These are phyloP conservation scores for Pachycephala philippinensis DNA, from an alignment of 2,113 vertebrate genomes.

Conservation along the genomic window DNA sequence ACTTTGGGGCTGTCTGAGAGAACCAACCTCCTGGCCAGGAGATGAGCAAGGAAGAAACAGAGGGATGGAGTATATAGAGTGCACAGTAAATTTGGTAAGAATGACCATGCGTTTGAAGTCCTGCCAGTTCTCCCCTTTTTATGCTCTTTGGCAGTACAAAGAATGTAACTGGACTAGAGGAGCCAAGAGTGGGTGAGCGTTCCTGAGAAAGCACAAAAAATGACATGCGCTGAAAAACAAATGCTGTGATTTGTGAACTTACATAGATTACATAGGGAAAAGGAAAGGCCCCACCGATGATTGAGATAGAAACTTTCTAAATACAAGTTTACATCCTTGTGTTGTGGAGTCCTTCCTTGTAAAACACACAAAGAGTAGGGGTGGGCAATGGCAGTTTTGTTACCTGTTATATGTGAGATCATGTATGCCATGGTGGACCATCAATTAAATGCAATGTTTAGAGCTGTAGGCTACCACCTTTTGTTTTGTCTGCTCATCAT, in stretches of 20 bases:
- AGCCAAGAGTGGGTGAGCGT: not conserved
- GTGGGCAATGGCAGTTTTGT: not conserved
- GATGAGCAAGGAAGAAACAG: not conserved
- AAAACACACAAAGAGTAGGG: not conserved
- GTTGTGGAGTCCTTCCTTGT: not conserved
- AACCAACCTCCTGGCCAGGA: not conserved
- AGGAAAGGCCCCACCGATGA: not conserved
- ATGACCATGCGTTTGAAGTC: not conserved
- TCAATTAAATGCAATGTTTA: not conserved
- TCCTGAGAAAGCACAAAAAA: not conserved
- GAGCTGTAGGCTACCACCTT: not conserved
- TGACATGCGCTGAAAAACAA: not conserved
- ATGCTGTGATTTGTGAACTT: not conserved
- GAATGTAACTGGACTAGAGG: not conserved
- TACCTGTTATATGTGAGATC: not conserved
- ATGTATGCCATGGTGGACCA: not conserved
- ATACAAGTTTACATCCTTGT: not conserved
- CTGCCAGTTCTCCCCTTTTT: not conserved
- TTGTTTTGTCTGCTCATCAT: not conserved
- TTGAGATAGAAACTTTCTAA: not conserved
- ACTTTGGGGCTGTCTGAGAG: not conserved
- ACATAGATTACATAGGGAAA: too few relatives aligned
- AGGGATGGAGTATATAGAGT: not conserved
- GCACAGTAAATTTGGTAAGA: not conserved
- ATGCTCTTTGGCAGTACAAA: not conserved